phyloP scores from a whole-genome alignment of 2,113 vertebrate species.

The Rhabdornis inornatus region DNA sequence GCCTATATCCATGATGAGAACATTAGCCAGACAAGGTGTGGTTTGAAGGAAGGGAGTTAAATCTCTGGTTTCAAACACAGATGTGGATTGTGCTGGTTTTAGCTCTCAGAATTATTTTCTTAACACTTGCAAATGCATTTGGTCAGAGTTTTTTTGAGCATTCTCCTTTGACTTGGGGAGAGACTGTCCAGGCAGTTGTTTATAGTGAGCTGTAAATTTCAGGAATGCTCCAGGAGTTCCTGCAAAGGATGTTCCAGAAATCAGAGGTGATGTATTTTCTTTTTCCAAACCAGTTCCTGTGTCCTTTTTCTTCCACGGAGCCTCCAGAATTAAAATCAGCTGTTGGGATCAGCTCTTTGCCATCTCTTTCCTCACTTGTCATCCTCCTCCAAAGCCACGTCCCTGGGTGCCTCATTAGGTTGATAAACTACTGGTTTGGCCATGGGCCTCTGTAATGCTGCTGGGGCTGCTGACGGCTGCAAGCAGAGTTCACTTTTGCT shows the following conservation, averaged over 20 bases:
- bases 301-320: neutral
- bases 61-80: accelerated
- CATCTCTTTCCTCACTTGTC: neutral
- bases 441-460: accelerated
- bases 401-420: neutral
- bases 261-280: neutral
- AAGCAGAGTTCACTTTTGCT: neutral
- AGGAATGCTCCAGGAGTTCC: slow-evolving; percentile 1
- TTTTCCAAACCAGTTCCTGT: neutral
- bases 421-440: neutral
- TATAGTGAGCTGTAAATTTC: neutral
- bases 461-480: accelerated
- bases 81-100: neutral
- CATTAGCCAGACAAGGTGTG: neutral
- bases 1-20: accelerated
- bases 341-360: neutral
- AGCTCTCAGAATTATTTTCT: neutral
- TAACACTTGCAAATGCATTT: neutral
- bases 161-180: neutral
- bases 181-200: slow-evolving; percentile 7
- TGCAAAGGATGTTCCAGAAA: neutral
- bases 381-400: neutral
- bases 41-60: neutral
- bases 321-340: neutral
- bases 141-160: neutral